Evolutionary conservation across 2,113 vertebrate genomes (phyloP).

Genomic region (Chlorodrepanis virens): DNA sequence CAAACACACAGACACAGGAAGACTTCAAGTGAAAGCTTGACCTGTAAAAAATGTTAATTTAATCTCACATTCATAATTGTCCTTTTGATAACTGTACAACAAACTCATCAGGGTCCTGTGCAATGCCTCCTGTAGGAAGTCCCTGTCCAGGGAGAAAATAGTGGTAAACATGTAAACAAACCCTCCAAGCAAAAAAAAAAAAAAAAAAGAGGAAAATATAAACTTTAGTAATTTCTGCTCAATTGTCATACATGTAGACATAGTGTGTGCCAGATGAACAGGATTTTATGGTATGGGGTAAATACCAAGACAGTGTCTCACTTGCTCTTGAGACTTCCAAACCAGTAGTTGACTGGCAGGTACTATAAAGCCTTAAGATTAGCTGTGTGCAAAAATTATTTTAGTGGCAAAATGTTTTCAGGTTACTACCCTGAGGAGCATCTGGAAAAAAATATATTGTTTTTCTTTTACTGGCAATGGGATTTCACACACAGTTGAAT

Average conservation of each 20-base stretch:
- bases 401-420: background rate
- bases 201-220: background rate
- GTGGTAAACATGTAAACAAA: background rate
- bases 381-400: background rate
- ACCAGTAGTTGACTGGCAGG: background rate
- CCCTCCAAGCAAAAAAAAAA: background rate
- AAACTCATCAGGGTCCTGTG: background rate
- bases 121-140: background rate
- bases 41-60: background rate
- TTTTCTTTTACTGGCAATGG: background rate
- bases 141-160: background rate
- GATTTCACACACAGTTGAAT: background rate
- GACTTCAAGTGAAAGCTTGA: background rate
- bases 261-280: fast-evolving
- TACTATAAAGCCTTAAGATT: background rate
- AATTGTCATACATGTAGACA: background rate
- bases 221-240: background rate
- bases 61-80: background rate
- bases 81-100: background rate
- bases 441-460: background rate
- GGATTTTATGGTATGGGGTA: background rate
- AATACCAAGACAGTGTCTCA: background rate
- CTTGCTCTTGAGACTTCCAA: background rate
- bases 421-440: background rate
- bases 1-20: background rate